A percentile compares a stretch with the other conserved stretches of the same genome.
phyloP scores from a whole-genome alignment of 2,797 vertebrate species.

The Artibeus jamaicensis region DNA sequence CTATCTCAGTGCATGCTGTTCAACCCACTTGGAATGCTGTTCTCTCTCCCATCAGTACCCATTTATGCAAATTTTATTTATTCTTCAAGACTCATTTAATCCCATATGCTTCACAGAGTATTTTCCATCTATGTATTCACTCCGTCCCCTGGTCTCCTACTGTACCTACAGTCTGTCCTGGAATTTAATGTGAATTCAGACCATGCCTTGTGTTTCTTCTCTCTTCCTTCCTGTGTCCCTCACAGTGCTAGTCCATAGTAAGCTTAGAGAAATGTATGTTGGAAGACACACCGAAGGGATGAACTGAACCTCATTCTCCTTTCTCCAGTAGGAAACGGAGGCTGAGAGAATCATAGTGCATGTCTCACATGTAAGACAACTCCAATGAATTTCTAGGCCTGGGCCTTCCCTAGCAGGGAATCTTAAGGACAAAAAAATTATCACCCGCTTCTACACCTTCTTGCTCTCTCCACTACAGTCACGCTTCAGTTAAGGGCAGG shows the following conservation, averaged over 20 bases:
- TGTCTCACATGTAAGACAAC: background rate
- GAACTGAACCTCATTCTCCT: background rate
- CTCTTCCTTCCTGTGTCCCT: background rate
- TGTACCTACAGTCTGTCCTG: slow-evolving; percentile 27
- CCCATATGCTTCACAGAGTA: slow-evolving; percentile 42
- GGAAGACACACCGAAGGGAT: background rate
- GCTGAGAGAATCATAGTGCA: background rate
- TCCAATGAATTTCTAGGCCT: background rate
- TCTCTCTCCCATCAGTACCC: slow-evolving; percentile 18
- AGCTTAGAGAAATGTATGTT: background rate
- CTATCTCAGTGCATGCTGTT: background rate
- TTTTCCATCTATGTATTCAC: slow-evolving; percentile 31
- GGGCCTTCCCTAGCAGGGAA: background rate
- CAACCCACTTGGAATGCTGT: background rate
- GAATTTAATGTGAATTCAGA: background rate
- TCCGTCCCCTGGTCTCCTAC: slow-evolving; percentile 16
- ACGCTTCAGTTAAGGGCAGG: background rate
- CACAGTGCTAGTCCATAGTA: background rate
- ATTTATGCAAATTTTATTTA: slow-evolving; percentile 52
- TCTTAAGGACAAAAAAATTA: background rate
- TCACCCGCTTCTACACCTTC: background rate
- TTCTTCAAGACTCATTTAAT: slow-evolving; percentile 65
- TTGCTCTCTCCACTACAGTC: background rate
- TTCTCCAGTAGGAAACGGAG: background rate
- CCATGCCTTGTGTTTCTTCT: background rate